Evolutionary conservation across 1,140 invertebrate species (phyloP).

Genomic region (Argopecten irradians): DNA sequence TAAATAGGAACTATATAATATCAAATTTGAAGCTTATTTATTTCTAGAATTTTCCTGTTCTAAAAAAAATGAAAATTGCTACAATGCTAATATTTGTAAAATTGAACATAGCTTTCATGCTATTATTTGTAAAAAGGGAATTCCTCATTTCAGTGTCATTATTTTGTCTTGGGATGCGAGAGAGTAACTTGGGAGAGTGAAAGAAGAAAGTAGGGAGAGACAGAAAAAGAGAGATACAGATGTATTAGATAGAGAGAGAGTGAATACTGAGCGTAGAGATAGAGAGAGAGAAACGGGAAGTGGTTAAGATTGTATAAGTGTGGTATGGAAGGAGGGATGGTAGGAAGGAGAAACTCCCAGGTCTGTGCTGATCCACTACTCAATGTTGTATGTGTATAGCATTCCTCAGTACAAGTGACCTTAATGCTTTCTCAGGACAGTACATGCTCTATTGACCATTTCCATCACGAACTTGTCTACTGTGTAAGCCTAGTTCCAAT

Average conservation of each 20-base stretch:
- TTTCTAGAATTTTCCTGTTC: no score
- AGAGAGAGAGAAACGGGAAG: neutral
- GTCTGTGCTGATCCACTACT: conserved; percentile 14
- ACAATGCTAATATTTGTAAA: no score
- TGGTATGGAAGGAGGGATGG: neutral
- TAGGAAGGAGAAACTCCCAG: neutral
- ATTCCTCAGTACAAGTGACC: neutral
- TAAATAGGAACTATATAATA: no score
- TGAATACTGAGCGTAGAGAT: no score
- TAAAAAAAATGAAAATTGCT: no score
- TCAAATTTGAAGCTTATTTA: no score
- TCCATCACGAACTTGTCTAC: neutral
- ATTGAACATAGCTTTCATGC: no score
- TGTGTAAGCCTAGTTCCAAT: neutral
- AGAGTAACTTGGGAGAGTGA: neutral
- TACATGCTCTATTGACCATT: neutral
- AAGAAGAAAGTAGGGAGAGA: no score
- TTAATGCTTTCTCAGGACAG: neutral
- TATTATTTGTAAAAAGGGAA: no score
- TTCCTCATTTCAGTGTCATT: no score
- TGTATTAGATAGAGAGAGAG: neutral
- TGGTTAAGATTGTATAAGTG: no score
- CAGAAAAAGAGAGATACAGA: no score
- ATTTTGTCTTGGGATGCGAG: neutral
- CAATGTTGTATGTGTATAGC: conserved; percentile 10